Conservation (phyloP, 2,888 invertebrate genomes). For the Sericinus montela region DNA sequence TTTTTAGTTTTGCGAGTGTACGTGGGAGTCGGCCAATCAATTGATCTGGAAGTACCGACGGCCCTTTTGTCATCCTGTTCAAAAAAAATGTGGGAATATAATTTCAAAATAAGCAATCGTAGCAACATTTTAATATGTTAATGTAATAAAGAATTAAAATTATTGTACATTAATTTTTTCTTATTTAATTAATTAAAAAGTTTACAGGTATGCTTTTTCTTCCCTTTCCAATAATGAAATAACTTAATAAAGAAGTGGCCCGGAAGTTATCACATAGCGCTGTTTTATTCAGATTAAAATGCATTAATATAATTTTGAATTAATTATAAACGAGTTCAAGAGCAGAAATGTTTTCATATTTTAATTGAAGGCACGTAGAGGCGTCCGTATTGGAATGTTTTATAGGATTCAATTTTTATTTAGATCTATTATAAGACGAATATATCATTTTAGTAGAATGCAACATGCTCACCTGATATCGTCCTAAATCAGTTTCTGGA, state of each 20-base stretch:
- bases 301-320: slow-evolving; percentile 11
- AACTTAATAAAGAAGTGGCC: slow-evolving; percentile 4
- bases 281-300: slow-evolving; percentile 8
- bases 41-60: too few relatives aligned
- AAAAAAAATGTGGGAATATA: too few relatives aligned
- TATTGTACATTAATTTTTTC: too few relatives aligned
- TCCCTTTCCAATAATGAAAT: slow-evolving; percentile 10
- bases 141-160: neutral
- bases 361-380: slow-evolving; percentile 1
- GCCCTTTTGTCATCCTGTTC: too few relatives aligned
- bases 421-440: neutral
- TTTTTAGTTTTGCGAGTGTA: too few relatives aligned
- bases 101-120: too few relatives aligned
- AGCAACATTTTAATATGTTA: too few relatives aligned
- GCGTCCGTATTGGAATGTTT: slow-evolving; percentile 5
- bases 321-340: neutral
- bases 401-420: neutral
- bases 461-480: too few relatives aligned
- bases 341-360: neutral
- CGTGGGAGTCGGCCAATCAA: too few relatives aligned
- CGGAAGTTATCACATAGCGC: slow-evolving; percentile 3
- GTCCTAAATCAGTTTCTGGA: too few relatives aligned
- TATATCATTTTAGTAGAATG: neutral
- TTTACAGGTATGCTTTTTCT: neutral
- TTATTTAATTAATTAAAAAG: too few relatives aligned